A percentile compares a stretch with the other conserved stretches of the same genome.
Evolutionary conservation across 1,140 invertebrate genomes (phyloP).

Genomic region (Scaptomyza graminum): DNA sequence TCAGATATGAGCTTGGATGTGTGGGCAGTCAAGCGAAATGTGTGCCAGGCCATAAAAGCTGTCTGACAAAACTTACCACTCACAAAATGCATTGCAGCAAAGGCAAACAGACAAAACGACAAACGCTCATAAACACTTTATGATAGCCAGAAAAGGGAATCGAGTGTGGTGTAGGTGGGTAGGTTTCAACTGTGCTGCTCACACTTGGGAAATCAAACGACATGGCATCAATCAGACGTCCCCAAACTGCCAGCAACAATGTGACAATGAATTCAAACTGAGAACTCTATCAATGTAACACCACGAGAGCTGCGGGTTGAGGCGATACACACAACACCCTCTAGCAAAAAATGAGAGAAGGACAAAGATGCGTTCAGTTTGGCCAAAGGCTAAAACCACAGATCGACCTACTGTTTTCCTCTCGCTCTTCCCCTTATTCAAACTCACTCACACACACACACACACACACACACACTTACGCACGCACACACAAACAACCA

Average conservation of each 20-base stretch:
- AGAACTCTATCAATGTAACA: conserved; percentile 29
- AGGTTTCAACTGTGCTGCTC: conserved; percentile 36
- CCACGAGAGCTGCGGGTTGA: conserved; percentile 24
- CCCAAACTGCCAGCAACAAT: conserved; percentile 50
- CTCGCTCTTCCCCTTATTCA: neutral
- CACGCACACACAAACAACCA: conserved; percentile 1
- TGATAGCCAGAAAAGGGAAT: conserved; percentile 52
- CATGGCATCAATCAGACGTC: conserved; percentile 53
- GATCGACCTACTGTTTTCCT: neutral
- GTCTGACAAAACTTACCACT: conserved; percentile 41
- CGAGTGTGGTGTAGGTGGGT: neutral
- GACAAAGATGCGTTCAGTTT: conserved; percentile 28
- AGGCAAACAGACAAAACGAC: conserved; percentile 16
- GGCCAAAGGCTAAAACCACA: conserved; percentile 50
- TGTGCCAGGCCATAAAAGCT: conserved; percentile 61
- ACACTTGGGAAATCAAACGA: conserved; percentile 78
- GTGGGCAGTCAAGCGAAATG: conserved; percentile 27
- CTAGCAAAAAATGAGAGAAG: neutral
- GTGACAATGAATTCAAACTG: conserved; percentile 77
- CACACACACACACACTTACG: neutral
- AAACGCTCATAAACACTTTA: conserved; percentile 75
- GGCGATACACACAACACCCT: conserved; percentile 1
- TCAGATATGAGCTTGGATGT: conserved; percentile 67
- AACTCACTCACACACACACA: neutral
- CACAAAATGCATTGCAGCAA: conserved; percentile 33